These are phyloP conservation scores for Zoanthus gigantus DNA, from an alignment of 92 coral and sea anemone species.

Conservation along the genomic window DNA sequence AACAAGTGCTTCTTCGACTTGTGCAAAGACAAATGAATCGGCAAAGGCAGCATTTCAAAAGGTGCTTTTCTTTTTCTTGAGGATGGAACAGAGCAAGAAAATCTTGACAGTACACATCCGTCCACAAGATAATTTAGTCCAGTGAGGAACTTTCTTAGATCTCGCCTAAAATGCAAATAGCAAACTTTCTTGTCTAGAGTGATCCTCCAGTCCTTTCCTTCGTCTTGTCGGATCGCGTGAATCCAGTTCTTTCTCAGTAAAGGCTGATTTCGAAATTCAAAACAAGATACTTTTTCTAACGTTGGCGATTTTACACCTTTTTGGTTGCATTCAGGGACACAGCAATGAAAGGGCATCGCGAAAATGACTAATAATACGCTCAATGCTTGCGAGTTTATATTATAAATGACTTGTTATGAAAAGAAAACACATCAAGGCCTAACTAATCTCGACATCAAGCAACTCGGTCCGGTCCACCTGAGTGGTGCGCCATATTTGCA, in stretches of 20 bases:
- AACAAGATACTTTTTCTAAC: no score
- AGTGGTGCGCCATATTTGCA: no score
- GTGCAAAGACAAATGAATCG: background rate
- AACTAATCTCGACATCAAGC: no score
- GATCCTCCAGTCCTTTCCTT: slow-evolving; percentile 21
- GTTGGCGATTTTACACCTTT: no score
- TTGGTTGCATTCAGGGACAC: no score
- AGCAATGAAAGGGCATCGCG: no score
- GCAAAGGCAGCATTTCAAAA: slow-evolving; percentile 35
- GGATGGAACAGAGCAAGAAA: slow-evolving; percentile 64
- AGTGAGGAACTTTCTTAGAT: slow-evolving; percentile 42
- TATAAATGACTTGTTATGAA: no score
- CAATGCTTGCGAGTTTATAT: no score
- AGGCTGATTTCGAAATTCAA: background rate
- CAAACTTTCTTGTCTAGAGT: background rate
- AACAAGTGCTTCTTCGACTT: no score
- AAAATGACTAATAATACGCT: no score
- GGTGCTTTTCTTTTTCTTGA: slow-evolving; percentile 59
- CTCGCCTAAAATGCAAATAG: slow-evolving; percentile 50
- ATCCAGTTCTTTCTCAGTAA: background rate
- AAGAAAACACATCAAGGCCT: no score
- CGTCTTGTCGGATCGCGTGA: slow-evolving; percentile 10
- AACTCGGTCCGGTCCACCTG: no score
- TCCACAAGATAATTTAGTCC: slow-evolving; percentile 40
- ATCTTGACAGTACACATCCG: slow-evolving; percentile 56